phyloP scores from a whole-genome alignment of 2,113 vertebrate species.

The Malurus cyaneus region DNA sequence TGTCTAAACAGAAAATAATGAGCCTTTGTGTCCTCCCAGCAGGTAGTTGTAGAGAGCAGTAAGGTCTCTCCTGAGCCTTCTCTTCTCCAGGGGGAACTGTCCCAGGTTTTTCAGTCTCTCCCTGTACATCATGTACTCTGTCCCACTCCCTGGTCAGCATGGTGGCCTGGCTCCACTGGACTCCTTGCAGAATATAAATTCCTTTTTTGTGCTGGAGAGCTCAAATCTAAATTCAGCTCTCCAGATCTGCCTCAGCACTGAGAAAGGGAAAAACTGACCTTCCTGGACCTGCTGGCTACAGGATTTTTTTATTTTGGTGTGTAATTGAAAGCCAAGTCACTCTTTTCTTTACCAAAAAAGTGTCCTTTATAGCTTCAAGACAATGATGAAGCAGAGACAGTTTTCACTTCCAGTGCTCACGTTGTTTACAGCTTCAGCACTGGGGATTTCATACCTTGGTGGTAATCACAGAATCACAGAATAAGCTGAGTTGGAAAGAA shows the following conservation, averaged over 20 bases:
- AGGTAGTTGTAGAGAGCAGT: not conserved
- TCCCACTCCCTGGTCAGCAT: not conserved
- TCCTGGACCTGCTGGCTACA: not conserved
- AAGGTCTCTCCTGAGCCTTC: not conserved
- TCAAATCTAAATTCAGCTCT: not conserved
- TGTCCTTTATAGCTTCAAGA: not conserved
- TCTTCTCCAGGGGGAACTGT: not conserved
- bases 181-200: rapidly evolving
- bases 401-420: not conserved
- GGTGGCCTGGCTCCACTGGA: not conserved
- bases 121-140: rapidly evolving
- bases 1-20: not conserved
- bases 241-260: not conserved
- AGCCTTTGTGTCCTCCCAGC: not conserved
- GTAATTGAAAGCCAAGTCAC: not conserved
- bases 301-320: not conserved
- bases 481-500: not conserved
- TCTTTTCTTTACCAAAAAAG: not conserved
- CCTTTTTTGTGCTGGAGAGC: not conserved
- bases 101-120: not conserved
- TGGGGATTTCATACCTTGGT: not conserved
- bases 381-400: not conserved
- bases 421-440: not conserved
- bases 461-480: not conserved
- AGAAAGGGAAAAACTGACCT: not conserved